These are phyloP conservation scores for Neuroscelio doddi DNA, from an alignment of 2,888 invertebrate genomes.

Conservation along the genomic window DNA sequence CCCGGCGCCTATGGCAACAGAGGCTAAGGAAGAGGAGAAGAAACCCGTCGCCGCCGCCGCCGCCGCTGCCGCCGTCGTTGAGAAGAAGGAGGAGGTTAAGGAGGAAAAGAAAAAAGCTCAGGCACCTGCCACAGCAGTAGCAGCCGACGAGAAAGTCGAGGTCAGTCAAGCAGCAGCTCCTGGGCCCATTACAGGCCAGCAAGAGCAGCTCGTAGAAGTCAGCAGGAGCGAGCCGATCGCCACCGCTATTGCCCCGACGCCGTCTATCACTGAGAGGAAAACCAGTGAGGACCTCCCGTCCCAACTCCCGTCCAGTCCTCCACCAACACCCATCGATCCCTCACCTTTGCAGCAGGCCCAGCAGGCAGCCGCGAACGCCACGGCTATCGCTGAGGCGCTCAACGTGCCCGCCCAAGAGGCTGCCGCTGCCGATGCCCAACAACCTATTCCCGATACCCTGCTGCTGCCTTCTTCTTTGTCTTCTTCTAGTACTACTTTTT, in stretches of 20 bases:
- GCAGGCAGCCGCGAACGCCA: constrained; percentile 64
- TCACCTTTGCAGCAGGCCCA: constrained; percentile 69
- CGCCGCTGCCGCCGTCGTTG: constrained; percentile 44
- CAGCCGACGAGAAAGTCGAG: constrained; percentile 66
- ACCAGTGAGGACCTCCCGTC: constrained; percentile 70
- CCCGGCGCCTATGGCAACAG: constrained; percentile 41
- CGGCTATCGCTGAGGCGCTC: constrained; percentile 66
- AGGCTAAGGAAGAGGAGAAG: constrained; percentile 30
- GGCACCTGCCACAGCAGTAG: constrained; percentile 29
- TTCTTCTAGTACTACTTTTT: neutral
- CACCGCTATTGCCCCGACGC: constrained; percentile 56
- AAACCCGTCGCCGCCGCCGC: constrained; percentile 12
- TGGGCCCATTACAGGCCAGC: constrained; percentile 53
- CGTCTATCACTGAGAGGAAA: constrained; percentile 71
- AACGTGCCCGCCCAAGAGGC: constrained; percentile 51
- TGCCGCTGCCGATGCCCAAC: neutral
- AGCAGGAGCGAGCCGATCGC: constrained; percentile 62
- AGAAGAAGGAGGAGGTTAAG: constrained; percentile 46
- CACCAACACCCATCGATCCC: constrained; percentile 69
- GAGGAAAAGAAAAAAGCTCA: neutral
- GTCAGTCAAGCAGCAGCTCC: constrained; percentile 64
- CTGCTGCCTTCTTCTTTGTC: too few relatives aligned
- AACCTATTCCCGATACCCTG: neutral
- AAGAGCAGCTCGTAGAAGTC: constrained; percentile 58
- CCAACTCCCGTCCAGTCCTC: constrained; percentile 68